Conservation (phyloP, 2,888 invertebrate genomes). For the Tuberolachnus salignus region DNA sequence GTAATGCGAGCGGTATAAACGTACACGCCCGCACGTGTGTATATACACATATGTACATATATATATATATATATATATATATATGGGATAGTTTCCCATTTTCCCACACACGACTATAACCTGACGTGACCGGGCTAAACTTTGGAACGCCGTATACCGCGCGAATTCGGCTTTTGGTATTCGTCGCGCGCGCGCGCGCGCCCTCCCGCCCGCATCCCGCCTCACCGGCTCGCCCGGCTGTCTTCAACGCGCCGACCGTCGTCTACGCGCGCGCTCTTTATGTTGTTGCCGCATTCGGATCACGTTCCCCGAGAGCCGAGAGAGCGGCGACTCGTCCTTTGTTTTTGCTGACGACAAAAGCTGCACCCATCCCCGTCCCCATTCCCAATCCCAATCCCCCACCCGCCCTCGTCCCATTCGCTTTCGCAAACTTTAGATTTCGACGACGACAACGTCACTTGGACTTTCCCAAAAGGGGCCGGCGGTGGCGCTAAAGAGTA, state of each 20-base stretch:
- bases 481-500: neutral
- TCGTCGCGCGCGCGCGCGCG: conserved; percentile 21
- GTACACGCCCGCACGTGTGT: too few species aligned
- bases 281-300: conserved; percentile 37
- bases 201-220: neutral
- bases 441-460: conserved; percentile 31
- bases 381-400: too few species aligned
- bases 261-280: neutral
- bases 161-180: conserved; percentile 46
- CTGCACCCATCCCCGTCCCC: neutral
- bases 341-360: conserved; percentile 56
- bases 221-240: neutral
- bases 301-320: conserved; percentile 38
- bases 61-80: too few species aligned
- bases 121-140: neutral
- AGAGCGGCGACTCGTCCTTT: conserved; percentile 46
- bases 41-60: too few species aligned
- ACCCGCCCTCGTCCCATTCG: neutral
- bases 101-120: neutral
- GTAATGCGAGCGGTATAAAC: neutral
- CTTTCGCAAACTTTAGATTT: conserved; percentile 50
- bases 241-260: too few species aligned
- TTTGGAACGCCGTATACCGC: neutral
- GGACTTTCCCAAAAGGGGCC: neutral
- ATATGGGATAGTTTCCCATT: too few species aligned